Evolutionary conservation across 2,113 vertebrate genomes (phyloP), one percentile per base, ranked within the genome.

Genomic region (Lathamus discolor): DNA sequence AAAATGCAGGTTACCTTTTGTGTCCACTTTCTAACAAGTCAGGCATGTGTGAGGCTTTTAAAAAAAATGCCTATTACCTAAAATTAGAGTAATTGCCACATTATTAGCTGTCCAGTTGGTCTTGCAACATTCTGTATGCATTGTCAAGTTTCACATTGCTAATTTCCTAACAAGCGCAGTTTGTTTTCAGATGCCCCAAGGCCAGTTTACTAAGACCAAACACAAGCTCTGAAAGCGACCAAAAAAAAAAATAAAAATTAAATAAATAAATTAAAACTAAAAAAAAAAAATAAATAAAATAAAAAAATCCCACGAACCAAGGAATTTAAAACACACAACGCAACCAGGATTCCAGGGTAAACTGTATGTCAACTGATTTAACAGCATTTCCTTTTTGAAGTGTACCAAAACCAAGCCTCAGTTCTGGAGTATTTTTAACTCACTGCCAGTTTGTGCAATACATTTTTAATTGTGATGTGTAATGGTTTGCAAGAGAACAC

Each of bases 401-500:
- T 49, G 39, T 51, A 97, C 83, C 52, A 93, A 93, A 97, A 88
- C 78, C 88, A 95, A 92, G 88, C 33, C 63, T 48, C 80, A 31
- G 79, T 49, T 74, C 89, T 90, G 77, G 67, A 76, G 92, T 96
- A 78, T 97, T 95, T 95, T 97, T 97, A 97, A 96, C 97, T 95
- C 70, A 23, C 96, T 94, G 97, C 91, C 92, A 96, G 96, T 96
- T 97, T 94, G 95, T 97, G 96, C 96, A 92, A 97, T 98, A 86
- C 96, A 98, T 98, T 98, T 98, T 98, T 98, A 97, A 98, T 98
- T 97, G 92, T 97, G 95, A 97, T 97, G 97, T 97, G 96, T 97
- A 97, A 97, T 94, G 95, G 96, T 97, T 96, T 98, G 96, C 97
- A 98, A 98, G 95, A 97, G 96, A 98, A 98, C 95, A 98, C 96